Percentiles rank a stretch among this genome's conserved stretches.
These are phyloP conservation scores for Melipona beecheii DNA, from an alignment of 2,888 invertebrate genomes.

Conservation along the genomic window DNA sequence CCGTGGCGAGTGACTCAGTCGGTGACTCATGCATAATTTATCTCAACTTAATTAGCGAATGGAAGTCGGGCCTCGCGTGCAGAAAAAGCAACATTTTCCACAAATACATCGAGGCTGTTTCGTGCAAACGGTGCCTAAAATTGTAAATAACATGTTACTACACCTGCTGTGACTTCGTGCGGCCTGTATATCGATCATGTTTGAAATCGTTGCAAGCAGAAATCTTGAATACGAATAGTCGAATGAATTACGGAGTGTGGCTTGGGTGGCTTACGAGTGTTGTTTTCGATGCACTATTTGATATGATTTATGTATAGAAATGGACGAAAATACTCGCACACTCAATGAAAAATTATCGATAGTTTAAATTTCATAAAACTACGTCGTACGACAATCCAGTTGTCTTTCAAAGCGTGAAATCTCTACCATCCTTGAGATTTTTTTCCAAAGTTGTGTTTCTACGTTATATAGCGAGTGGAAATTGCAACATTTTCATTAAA, in stretches of 20 bases:
- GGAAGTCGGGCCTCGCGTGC: slow-evolving; percentile 17
- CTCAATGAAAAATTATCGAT: too few relatives aligned
- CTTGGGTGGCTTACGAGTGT: too few relatives aligned
- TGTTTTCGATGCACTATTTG: background rate
- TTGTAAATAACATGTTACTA: slow-evolving; percentile 21
- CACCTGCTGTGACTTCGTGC: background rate
- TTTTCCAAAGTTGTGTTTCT: too few relatives aligned
- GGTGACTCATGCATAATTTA: slow-evolving; percentile 66
- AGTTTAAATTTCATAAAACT: too few relatives aligned
- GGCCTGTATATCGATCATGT: slow-evolving; percentile 7
- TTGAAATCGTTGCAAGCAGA: slow-evolving; percentile 6
- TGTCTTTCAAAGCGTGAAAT: too few relatives aligned
- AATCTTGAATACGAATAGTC: slow-evolving; percentile 25
- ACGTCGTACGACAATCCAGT: too few relatives aligned
- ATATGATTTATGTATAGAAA: slow-evolving; percentile 11
- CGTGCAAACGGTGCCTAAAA: slow-evolving; percentile 34
- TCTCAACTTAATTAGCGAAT: slow-evolving; percentile 49
- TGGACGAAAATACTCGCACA: too few relatives aligned
- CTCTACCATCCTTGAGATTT: too few relatives aligned
- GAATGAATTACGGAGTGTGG: background rate
- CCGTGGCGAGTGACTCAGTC: slow-evolving; percentile 48
- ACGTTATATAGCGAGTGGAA: too few relatives aligned
- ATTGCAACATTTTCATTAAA: too few relatives aligned
- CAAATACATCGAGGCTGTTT: slow-evolving; percentile 30
- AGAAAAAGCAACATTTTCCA: slow-evolving; percentile 35